Conservation (phyloP, 2,113 vertebrate genomes). For the Melanotaenia duboulayi region DNA sequence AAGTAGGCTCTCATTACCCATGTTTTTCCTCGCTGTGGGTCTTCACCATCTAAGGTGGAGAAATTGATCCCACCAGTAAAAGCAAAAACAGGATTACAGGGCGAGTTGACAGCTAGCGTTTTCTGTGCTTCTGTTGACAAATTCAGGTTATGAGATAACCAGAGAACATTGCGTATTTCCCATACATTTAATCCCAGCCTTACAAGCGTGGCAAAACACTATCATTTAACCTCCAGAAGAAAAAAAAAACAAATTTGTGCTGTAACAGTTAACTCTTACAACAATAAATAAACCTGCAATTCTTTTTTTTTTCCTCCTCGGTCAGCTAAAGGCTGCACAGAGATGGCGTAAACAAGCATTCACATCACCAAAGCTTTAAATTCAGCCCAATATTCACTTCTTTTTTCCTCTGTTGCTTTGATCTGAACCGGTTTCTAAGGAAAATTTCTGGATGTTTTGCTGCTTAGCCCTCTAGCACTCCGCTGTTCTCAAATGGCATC, state of each 20-base stretch:
- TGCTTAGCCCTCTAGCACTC: no score
- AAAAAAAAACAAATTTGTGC: not conserved
- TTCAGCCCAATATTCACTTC: no score
- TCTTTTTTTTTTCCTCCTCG: no score
- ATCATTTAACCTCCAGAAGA: not conserved
- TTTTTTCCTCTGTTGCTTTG: no score
- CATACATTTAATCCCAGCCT: not conserved
- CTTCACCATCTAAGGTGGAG: conserved; percentile 9
- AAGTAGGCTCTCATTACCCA: conserved; percentile 25
- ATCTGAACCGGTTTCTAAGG: no score
- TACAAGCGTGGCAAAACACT: not conserved
- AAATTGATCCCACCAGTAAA: conserved; percentile 42
- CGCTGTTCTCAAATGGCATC: no score
- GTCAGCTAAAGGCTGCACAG: not conserved
- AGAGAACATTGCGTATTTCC: not conserved
- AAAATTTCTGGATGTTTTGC: no score
- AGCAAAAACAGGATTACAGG: conserved; percentile 40
- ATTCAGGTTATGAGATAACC: conserved; percentile 31
- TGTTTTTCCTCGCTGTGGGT: not conserved
- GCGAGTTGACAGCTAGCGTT: conserved; percentile 10
- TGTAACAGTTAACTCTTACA: not conserved
- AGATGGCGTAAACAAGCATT: no score
- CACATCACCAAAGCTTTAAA: no score
- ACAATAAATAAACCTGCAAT: not conserved
- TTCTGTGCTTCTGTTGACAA: not conserved